Conservation (phyloP, 2,888 invertebrate species). For the Mythimna loreyi region DNA sequence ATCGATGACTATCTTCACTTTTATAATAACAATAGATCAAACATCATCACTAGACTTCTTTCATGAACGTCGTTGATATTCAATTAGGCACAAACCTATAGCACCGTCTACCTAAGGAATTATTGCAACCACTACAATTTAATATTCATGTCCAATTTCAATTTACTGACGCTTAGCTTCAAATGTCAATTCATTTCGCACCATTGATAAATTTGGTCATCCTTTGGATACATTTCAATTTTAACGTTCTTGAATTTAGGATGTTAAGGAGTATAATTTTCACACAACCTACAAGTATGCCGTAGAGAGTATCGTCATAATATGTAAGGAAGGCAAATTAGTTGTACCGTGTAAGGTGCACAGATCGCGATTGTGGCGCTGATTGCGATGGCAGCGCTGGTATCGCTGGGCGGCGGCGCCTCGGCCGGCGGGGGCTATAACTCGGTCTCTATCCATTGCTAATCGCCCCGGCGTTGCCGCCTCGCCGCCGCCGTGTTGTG, state of each 20-base stretch:
- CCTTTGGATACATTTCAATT: constrained; percentile 24
- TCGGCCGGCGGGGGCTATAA: constrained; percentile 82
- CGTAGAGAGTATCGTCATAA: constrained; percentile 71
- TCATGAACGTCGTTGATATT: constrained; percentile 59
- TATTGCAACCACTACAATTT: constrained; percentile 50
- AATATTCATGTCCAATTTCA: constrained; percentile 35
- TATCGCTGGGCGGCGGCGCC: constrained; percentile 33
- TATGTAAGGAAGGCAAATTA: constrained; percentile 68
- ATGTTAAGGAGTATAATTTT: constrained; percentile 19
- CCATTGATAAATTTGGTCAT: constrained; percentile 41
- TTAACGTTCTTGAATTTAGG: constrained; percentile 24
- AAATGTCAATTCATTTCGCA: constrained; percentile 43
- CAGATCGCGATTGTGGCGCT: constrained; percentile 57
- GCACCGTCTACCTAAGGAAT: constrained; percentile 75
- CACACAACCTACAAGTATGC: constrained; percentile 56
- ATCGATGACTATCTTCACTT: constrained; percentile 40
- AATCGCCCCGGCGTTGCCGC: constrained; percentile 91
- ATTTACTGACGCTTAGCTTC: constrained; percentile 25
- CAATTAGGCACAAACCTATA: constrained; percentile 76
- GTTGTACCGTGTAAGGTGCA: constrained; percentile 62
- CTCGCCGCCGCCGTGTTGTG: constrained; percentile 88
- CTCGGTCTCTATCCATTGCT: constrained; percentile 91
- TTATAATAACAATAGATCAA: constrained; percentile 48
- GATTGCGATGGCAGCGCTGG: constrained; percentile 52
- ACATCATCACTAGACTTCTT: constrained; percentile 54